Percentiles rank a stretch among this genome's conserved stretches.
Conservation (phyloP, 2,113 vertebrate species). For the Lepus europaeus region DNA sequence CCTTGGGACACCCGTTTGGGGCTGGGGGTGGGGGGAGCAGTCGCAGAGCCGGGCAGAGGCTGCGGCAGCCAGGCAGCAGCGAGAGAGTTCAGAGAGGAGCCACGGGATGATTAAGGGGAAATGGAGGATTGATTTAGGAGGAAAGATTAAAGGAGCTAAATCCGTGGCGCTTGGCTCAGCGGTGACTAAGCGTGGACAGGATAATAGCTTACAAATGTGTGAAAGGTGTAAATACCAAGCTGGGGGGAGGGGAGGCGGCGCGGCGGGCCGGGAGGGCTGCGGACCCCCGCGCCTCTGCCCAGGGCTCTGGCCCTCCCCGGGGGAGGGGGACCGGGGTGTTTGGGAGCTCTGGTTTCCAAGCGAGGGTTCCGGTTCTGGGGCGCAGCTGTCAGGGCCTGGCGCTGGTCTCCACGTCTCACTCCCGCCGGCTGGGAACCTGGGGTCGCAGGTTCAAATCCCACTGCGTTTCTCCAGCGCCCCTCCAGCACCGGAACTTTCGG, state of each 20-base stretch:
- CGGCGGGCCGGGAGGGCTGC: not conserved
- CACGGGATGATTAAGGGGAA: slow-evolving; percentile 85
- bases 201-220: slow-evolving; percentile 87
- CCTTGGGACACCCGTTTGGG: slow-evolving; percentile 74
- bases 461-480: not conserved
- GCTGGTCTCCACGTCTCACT: not conserved
- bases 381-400: not conserved
- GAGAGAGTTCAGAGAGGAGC: slow-evolving; percentile 83
- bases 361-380: not conserved
- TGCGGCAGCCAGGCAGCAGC: slow-evolving; percentile 79
- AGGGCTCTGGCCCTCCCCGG: not conserved
- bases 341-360: not conserved
- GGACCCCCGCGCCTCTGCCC: not conserved
- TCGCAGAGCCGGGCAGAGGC: slow-evolving; percentile 70
- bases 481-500: not conserved
- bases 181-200: slow-evolving; percentile 86
- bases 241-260: slow-evolving; percentile 73
- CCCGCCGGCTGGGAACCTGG: not conserved
- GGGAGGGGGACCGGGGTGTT: not conserved
- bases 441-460: slow-evolving; percentile 67
- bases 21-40: slow-evolving; percentile 56
- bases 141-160: slow-evolving; percentile 87
- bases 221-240: slow-evolving; percentile 85
- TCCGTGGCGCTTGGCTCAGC: slow-evolving; percentile 85
- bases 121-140: slow-evolving; percentile 86